Evolutionary conservation across 2,113 vertebrate species (phyloP), one percentile per base, ranked within the genome.

Genomic region (Paradoxurus hermaphroditus): DNA sequence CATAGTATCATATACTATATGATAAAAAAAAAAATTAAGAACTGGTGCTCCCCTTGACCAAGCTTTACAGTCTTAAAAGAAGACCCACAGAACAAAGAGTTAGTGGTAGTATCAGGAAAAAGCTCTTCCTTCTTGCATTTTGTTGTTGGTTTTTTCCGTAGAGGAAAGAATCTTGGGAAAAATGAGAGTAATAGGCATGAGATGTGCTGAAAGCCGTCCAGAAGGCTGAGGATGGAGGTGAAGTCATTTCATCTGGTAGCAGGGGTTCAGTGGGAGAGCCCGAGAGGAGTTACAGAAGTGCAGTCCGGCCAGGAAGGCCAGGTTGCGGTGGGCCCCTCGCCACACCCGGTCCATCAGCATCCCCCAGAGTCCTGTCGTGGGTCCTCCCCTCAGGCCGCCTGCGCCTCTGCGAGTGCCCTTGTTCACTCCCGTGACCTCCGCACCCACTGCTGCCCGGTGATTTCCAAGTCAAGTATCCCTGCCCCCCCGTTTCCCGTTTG

Each of bases 321-420:
- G 46, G 41, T 13, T 27, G 29, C 41, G 31, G n/a, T 14, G 21
- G 29, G 46, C 51, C 36, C 41, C 23, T n/a, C 0, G 7, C 59
- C 3, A 12, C 51, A 0, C 15, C 11, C 31, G 18, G 62, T 56
- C 46, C 7, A 6, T 7, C 11, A 3, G 41, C 18, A 7, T 59
- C 27, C 75, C 7, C 70, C 36, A 1, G 0, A 5, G 2, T 53
- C 21, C 41, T 18, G 56, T 51, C 92, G 1, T 1, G 7, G 29
- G 8, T 29, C 12, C 39, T 86, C 53, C 25, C 7, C 63, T 25
- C 9, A 1, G 19, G 29, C 84, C 9, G 29, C 63, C 51, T 62
- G 1, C 3, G n/a, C n/a, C n/a, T 4, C 34, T 34, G 2, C 0
- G 8, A 7, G 31, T n/a, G 44, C 12, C 25, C 70, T 12, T 4